Evolutionary conservation across 1,140 invertebrate species (phyloP), one percentile per base, ranked within the genome.

Genomic region (Rhizoglyphus robini): DNA sequence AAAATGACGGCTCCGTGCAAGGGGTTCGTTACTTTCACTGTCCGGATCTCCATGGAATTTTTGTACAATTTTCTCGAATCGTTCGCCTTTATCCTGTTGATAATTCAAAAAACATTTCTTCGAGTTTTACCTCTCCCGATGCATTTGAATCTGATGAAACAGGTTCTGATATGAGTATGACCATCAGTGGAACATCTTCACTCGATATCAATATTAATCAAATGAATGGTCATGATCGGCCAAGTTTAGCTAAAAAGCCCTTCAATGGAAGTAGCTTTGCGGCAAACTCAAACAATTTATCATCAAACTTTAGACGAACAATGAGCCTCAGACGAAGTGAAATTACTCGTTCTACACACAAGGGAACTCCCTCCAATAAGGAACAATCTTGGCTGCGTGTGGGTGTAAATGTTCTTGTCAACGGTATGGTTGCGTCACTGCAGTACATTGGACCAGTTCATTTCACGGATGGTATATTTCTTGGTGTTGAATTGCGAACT

Each of bases 11-110:
- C 32, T 84, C 85, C 62, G 89, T 96, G 11, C 87, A 90, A 75
- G 88, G 88, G 30, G 83, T 88, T 34, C 83, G 84, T 63, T 96
- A 96, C 78, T 96, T 96, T 79, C 81, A 82, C 51, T 92, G 91
- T 75, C 79, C 32, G 81, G 81, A 5, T 75, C 38, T 18, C 18
- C 47, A 3, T 34, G 61, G 61, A 8, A 49, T 63, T 49, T 63
- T 63, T 25, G 41, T 47, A 25, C 18, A 18, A 30, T 31, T 47
- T 29, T 8, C 61, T 2, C 61, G 61, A 46, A 63, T 63, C 4
- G 59, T 32, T 29, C 15, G 36, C 15, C 23, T 49, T 25, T 25
- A 27, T 11, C 27, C 29, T 15, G 23, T 11, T 27, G 15, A 8
- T 13, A 78, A 66, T 79, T 80, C 18, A 72, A 70, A 67, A 81